phyloP scores from a whole-genome alignment of 2,797 vertebrate species.

The Pogoniulus pusillus region DNA sequence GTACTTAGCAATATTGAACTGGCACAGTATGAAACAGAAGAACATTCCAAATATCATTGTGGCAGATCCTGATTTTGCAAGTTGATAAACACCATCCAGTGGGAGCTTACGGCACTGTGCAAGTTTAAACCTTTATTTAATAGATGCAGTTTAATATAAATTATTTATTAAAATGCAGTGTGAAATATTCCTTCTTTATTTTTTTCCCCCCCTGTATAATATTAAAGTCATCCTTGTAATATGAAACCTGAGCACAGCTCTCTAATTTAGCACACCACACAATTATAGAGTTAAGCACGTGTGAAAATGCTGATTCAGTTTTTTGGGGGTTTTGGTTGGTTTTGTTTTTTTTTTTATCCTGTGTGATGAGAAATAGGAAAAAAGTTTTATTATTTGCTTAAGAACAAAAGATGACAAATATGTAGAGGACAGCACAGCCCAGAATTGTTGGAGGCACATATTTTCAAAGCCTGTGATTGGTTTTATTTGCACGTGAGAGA shows the following conservation, averaged over 20 bases:
- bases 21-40: conserved; percentile 68
- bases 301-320: conserved; percentile 60
- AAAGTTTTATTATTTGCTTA: conserved; percentile 4
- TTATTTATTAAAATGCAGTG: conserved; percentile 64
- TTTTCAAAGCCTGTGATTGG: not conserved
- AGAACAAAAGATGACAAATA: not conserved
- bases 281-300: conserved; percentile 44
- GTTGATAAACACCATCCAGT: conserved; percentile 66
- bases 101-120: conserved; percentile 63
- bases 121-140: conserved; percentile 66
- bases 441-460: not conserved
- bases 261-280: conserved; percentile 46
- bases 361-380: not conserved
- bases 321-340: not conserved
- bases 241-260: conserved; percentile 39
- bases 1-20: conserved; percentile 71
- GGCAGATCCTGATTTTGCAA: conserved; percentile 66
- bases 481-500: not conserved
- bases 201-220: not conserved
- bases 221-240: conserved; percentile 55
- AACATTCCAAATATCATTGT: conserved; percentile 58
- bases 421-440: not conserved
- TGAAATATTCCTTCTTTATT: conserved; percentile 49
- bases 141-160: conserved; percentile 66
- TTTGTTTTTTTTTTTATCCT: not conserved